Conservation (phyloP, 2,797 vertebrate species). For the Tokudaia muenninki region DNA sequence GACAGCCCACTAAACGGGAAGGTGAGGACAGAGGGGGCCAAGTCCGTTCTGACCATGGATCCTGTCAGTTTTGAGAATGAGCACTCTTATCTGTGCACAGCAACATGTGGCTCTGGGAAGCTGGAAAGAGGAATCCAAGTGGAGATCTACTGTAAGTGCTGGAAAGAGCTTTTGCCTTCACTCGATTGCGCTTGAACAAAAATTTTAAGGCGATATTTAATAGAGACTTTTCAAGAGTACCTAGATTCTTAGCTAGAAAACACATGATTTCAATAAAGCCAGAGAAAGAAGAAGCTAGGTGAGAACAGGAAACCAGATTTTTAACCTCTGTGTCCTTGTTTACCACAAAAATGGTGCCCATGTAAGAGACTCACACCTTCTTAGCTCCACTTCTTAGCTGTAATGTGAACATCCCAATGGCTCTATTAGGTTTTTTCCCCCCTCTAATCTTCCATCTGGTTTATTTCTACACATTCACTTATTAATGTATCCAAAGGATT, state of each 20-base stretch:
- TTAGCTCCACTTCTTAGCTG: background rate
- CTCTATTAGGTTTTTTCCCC: background rate
- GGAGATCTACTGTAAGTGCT: slow-evolving; percentile 93
- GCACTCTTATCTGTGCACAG: slow-evolving; percentile 91
- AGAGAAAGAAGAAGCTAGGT: background rate
- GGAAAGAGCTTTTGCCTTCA: background rate
- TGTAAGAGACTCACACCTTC: background rate
- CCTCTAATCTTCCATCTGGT: background rate
- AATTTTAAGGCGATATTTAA: background rate
- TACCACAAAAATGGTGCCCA: background rate
- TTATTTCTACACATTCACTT: background rate
- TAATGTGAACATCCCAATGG: background rate
- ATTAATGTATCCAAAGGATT: background rate
- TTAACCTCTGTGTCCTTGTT: background rate
- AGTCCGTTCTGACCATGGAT: slow-evolving; percentile 89
- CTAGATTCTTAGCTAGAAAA: background rate
- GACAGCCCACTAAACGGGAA: slow-evolving; percentile 83
- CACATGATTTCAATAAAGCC: background rate
- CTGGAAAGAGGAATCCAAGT: slow-evolving; percentile 85
- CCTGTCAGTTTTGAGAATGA: slow-evolving; percentile 87
- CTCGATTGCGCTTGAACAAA: background rate
- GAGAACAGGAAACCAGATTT: background rate
- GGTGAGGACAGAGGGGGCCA: background rate
- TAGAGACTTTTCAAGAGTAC: background rate
- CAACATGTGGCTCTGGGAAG: slow-evolving; percentile 85